Evolutionary conservation across 2,888 invertebrate genomes (phyloP).

Genomic region (Amphiduros pacificus): DNA sequence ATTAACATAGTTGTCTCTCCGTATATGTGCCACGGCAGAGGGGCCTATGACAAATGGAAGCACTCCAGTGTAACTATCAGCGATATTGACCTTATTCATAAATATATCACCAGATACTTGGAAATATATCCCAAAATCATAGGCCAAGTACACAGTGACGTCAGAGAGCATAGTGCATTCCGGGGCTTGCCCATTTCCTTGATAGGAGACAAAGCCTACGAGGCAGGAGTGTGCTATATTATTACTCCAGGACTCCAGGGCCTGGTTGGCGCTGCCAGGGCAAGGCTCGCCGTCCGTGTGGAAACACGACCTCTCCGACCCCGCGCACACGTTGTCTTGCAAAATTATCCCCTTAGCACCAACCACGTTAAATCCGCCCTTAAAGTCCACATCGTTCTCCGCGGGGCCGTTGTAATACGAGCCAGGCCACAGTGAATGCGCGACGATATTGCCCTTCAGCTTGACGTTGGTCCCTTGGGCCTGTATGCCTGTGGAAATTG

Average conservation of each 20-base stretch:
- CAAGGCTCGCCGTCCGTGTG: conserved; percentile 23
- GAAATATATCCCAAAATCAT: conserved; percentile 46
- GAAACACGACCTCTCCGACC: conserved; percentile 38
- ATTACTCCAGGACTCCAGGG: conserved; percentile 2
- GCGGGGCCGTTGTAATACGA: too few relatives aligned
- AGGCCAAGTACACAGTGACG: conserved; percentile 40
- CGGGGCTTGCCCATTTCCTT: background rate
- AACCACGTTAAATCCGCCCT: too few relatives aligned
- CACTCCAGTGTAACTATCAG: conserved; percentile 44
- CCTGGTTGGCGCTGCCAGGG: background rate
- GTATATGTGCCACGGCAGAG: conserved; percentile 11
- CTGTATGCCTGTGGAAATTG: too few relatives aligned
- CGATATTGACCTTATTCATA: conserved; percentile 32
- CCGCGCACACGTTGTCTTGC: conserved; percentile 42
- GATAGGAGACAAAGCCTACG: background rate
- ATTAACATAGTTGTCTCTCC: background rate
- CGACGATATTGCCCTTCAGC: too few relatives aligned
- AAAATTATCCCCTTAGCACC: too few relatives aligned
- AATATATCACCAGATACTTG: conserved; percentile 23
- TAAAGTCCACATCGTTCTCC: too few relatives aligned
- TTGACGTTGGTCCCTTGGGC: too few relatives aligned
- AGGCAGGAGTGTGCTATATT: conserved; percentile 7
- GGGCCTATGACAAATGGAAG: conserved; percentile 42
- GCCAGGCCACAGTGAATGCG: too few relatives aligned
- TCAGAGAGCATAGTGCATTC: conserved; percentile 21